Percentiles rank a stretch among this genome's conserved stretches.
Conservation (phyloP, 2,888 invertebrate genomes). For the Pristionchus arcanus region DNA sequence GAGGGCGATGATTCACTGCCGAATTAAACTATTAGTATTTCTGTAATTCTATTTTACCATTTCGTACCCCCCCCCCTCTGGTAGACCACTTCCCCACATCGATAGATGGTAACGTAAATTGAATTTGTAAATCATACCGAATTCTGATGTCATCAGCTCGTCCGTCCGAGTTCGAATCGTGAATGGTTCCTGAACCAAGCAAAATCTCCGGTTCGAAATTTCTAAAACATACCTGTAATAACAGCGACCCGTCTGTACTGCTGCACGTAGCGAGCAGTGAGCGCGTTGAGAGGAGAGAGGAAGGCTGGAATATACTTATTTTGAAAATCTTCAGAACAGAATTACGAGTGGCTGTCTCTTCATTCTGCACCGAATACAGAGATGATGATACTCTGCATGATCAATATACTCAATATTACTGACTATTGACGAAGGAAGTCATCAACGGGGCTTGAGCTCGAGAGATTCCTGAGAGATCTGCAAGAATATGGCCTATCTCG, state of each 20-base stretch:
- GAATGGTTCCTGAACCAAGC: not conserved
- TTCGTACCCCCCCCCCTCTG: not conserved
- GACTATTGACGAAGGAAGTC: not conserved
- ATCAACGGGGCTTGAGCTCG: conserved; percentile 4
- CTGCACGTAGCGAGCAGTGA: not conserved
- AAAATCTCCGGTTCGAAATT: not conserved
- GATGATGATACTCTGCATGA: too few relatives aligned
- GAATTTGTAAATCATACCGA: not conserved
- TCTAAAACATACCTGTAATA: not conserved
- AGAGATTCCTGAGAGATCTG: conserved; percentile 20
- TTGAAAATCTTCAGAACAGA: not conserved
- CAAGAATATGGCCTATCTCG: not conserved
- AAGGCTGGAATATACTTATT: not conserved
- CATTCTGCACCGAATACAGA: too few relatives aligned
- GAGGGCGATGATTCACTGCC: conserved; percentile 2
- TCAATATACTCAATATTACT: not conserved
- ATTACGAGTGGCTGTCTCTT: too few relatives aligned
- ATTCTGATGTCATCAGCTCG: not conserved
- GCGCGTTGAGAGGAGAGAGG: not conserved
- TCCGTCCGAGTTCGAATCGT: conserved; percentile 16
- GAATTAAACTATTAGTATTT: not conserved
- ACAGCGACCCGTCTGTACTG: conserved; percentile 33
- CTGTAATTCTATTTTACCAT: too few relatives aligned
- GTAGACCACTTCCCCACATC: not conserved
- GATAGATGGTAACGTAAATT: not conserved